These are phyloP conservation scores for Willowsia nigromaculata DNA, from an alignment of 2,888 invertebrate species.

Conservation along the genomic window DNA sequence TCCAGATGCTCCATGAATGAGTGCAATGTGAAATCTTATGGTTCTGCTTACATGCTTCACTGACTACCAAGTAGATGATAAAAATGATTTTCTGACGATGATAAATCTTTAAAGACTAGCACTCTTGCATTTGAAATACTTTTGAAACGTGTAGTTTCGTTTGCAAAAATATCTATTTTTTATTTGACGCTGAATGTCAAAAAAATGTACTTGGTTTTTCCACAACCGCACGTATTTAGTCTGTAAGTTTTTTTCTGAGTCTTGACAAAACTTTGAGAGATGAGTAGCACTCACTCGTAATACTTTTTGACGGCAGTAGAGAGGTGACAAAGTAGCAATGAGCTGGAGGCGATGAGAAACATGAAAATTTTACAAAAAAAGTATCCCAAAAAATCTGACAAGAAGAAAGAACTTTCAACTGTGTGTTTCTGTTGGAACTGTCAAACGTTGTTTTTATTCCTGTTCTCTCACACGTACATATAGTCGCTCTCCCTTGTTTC, in stretches of 20 bases:
- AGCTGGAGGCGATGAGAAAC: constrained; percentile 64
- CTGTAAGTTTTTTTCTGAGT: not conserved
- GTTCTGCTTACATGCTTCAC: constrained; percentile 38
- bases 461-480: not conserved
- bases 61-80: constrained; percentile 8
- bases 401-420: constrained; percentile 30
- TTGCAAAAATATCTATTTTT: constrained; percentile 25
- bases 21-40: constrained; percentile 53
- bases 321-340: constrained; percentile 15
- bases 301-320: not conserved
- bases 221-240: not conserved
- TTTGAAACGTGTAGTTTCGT: not conserved
- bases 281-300: too few relatives aligned
- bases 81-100: constrained; percentile 34
- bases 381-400: constrained; percentile 36
- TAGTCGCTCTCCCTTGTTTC: not conserved
- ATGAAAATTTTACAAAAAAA: constrained; percentile 39
- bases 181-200: constrained; percentile 2
- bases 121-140: not conserved
- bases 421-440: constrained; percentile 20
- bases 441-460: constrained; percentile 53
- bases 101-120: constrained; percentile 39
- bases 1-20: constrained; percentile 54
- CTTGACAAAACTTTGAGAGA: constrained; percentile 23
- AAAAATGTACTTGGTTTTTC: constrained; percentile 14